Conservation (phyloP, 2,113 vertebrate genomes). For the Misgurnus anguillicaudatus region DNA sequence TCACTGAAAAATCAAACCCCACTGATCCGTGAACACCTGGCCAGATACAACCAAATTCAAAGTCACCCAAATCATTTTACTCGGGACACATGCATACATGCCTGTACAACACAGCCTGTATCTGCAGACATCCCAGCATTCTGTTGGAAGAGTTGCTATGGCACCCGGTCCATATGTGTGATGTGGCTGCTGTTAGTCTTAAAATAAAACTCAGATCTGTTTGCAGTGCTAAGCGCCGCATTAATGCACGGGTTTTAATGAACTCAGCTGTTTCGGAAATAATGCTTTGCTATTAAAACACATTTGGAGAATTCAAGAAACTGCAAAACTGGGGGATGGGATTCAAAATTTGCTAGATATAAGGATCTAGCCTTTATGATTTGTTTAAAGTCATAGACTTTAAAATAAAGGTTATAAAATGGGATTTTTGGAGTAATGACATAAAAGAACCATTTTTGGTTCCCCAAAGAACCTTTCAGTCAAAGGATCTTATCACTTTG, state of each 20-base stretch:
- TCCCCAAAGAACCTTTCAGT: too few relatives aligned
- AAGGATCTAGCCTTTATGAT: too few relatives aligned
- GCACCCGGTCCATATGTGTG: constrained; percentile 28
- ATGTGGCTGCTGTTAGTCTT: constrained; percentile 36
- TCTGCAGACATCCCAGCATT: constrained; percentile 15
- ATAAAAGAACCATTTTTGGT: too few relatives aligned
- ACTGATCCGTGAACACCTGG: not conserved
- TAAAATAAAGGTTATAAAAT: too few relatives aligned
- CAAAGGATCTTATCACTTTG: too few relatives aligned
- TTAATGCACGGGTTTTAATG: constrained; percentile 25
- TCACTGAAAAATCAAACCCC: constrained; percentile 6
- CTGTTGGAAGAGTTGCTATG: constrained; percentile 22
- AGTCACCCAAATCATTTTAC: not conserved
- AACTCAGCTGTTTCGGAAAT: constrained; percentile 34
- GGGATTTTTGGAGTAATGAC: too few relatives aligned
- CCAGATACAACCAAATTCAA: not conserved
- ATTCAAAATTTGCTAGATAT: not conserved
- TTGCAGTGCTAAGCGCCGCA: constrained; percentile 28
- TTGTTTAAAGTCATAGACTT: too few relatives aligned
- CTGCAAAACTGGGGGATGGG: not conserved
- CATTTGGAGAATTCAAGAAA: not conserved
- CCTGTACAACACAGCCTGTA: not conserved
- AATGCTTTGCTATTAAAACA: constrained; percentile 11
- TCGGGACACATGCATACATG: not conserved
- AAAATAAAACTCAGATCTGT: constrained; percentile 37